phyloP scores from a whole-genome alignment of 2,113 vertebrate species.

The Ranitomeya imitator region DNA sequence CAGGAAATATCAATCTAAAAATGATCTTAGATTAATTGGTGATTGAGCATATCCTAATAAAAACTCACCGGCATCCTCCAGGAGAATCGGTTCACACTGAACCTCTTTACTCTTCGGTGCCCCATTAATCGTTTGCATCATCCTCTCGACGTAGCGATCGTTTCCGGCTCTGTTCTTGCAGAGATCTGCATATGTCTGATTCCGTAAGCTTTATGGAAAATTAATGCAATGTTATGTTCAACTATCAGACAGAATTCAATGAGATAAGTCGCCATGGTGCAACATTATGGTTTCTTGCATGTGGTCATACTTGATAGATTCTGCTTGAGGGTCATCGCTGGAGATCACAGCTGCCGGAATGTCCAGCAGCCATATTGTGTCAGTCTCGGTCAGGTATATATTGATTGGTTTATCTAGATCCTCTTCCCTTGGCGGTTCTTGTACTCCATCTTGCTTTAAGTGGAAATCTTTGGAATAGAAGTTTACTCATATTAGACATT shows the following conservation, averaged over 20 bases:
- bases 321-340: slow-evolving; percentile 75
- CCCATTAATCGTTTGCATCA: slow-evolving; percentile 82
- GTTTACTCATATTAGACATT: neutral
- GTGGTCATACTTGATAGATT: slow-evolving; percentile 70
- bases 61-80: slow-evolving; percentile 79
- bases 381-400: slow-evolving; percentile 76
- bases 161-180: slow-evolving; percentile 75
- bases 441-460: slow-evolving; percentile 61
- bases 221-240: neutral
- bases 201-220: slow-evolving; percentile 70
- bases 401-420: slow-evolving; percentile 73
- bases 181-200: slow-evolving; percentile 71
- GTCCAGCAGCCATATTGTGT: slow-evolving; percentile 77
- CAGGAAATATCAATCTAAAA: no score
- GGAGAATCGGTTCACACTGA: slow-evolving; percentile 74
- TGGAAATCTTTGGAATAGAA: slow-evolving; percentile 68
- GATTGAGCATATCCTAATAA: neutral
- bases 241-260: neutral
- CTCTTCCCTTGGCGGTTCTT: slow-evolving; percentile 69
- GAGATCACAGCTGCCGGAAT: slow-evolving; percentile 73
- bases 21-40: no score
- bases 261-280: no score
- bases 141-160: slow-evolving; percentile 77
- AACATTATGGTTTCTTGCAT: neutral
- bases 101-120: slow-evolving; percentile 80